phyloP scores from a whole-genome alignment of 2,888 invertebrate species.

The Amphiduros pacificus region DNA sequence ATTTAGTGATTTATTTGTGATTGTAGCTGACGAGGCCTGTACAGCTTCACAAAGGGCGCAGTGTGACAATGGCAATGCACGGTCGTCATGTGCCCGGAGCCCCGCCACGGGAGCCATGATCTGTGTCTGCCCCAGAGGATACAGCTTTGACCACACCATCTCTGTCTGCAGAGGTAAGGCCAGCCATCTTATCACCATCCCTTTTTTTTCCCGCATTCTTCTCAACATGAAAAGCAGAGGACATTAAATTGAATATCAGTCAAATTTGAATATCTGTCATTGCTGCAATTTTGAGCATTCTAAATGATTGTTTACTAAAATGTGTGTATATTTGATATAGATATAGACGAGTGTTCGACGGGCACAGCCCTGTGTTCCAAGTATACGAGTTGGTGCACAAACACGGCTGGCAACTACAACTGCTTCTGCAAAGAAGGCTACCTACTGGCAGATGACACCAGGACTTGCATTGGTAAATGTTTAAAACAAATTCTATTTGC shows the following conservation, averaged over 20 bases:
- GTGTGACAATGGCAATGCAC: slow-evolving; percentile 12
- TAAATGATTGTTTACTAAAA: no score
- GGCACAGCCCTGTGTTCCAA: slow-evolving; percentile 2
- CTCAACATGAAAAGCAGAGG: no score
- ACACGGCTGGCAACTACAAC: slow-evolving; percentile 26
- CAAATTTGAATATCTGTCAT: no score
- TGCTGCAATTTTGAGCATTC: no score
- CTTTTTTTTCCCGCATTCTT: no score
- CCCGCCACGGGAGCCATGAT: slow-evolving; percentile 3
- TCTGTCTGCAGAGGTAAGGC: no score
- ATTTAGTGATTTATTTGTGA: no score
- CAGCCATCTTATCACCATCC: no score
- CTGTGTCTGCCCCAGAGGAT: slow-evolving; percentile 17
- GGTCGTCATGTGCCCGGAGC: slow-evolving; percentile 15
- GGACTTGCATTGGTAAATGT: not conserved
- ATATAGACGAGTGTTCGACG: slow-evolving; percentile 13
- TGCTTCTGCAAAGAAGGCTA: not conserved
- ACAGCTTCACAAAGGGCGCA: not conserved
- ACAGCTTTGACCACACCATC: no score
- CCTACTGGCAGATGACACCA: not conserved
- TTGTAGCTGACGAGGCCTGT: not conserved
- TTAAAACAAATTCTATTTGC: no score
- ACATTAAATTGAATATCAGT: no score
- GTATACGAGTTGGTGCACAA: slow-evolving; percentile 27
- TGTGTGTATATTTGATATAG: no score